These are phyloP conservation scores for Hydriomena furcata DNA, from an alignment of 2,888 invertebrate species.

Conservation along the genomic window DNA sequence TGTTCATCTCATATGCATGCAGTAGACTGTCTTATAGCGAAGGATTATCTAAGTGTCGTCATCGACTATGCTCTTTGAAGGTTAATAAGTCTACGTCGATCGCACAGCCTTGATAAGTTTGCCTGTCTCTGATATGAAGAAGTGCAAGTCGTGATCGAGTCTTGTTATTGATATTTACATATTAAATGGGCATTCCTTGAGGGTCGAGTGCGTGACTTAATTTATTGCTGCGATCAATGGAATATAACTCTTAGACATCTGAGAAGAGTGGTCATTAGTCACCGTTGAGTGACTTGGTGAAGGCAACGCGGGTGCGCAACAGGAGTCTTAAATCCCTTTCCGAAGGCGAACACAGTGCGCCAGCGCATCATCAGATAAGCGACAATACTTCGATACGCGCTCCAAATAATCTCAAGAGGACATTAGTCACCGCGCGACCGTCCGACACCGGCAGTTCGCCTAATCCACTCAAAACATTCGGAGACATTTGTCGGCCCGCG, in stretches of 20 bases:
- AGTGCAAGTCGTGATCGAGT: conserved; percentile 60
- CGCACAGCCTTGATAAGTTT: conserved; percentile 34
- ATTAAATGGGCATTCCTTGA: conserved; percentile 65
- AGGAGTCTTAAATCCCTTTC: conserved; percentile 30
- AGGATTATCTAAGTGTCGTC: conserved; percentile 38
- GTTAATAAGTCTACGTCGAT: conserved; percentile 26
- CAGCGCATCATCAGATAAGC: conserved; percentile 75
- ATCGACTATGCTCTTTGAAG: conserved; percentile 31
- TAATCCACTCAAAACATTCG: conserved; percentile 82
- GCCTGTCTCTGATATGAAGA: conserved; percentile 46
- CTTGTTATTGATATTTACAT: conserved; percentile 60
- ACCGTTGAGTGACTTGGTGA: conserved; percentile 47
- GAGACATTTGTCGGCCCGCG: conserved; percentile 79
- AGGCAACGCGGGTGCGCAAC: conserved; percentile 37
- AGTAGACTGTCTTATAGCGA: conserved; percentile 21
- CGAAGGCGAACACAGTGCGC: conserved; percentile 39
- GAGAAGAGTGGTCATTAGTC: conserved; percentile 69
- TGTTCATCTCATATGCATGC: conserved; percentile 41
- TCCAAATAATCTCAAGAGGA: conserved; percentile 70
- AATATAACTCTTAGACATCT: conserved; percentile 69
- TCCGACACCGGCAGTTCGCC: conserved; percentile 67
- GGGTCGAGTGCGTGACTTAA: conserved; percentile 72
- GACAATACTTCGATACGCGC: conserved; percentile 75
- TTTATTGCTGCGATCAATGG: conserved; percentile 70
- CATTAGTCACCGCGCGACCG: conserved; percentile 73